A percentile compares a stretch with the other conserved stretches of the same genome.
Evolutionary conservation across 2,888 invertebrate species (phyloP).

Genomic region (Trissoscelio sp.): DNA sequence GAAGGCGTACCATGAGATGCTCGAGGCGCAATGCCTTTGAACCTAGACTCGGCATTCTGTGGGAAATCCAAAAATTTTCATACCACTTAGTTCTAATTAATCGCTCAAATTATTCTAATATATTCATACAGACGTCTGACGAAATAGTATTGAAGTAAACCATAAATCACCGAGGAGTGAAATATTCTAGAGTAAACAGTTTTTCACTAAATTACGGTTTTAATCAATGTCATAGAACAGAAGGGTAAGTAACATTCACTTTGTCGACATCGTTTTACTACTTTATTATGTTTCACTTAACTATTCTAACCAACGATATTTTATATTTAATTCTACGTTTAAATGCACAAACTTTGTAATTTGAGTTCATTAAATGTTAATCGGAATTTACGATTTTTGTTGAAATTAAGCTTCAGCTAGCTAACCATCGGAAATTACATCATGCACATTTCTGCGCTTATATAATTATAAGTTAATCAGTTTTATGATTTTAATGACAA

Average conservation of each 20-base stretch:
- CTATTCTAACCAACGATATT: slow-evolving; percentile 26
- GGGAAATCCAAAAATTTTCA: slow-evolving; percentile 36
- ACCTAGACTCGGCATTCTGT: slow-evolving; percentile 41
- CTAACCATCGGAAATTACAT: slow-evolving; percentile 28
- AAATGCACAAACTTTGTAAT: slow-evolving; percentile 37
- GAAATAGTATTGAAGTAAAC: slow-evolving; percentile 15
- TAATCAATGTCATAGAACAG: slow-evolving; percentile 45
- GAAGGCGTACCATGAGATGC: slow-evolving; percentile 36
- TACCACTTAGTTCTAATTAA: slow-evolving; percentile 46
- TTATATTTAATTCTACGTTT: slow-evolving; percentile 41
- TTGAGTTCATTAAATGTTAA: slow-evolving; percentile 37
- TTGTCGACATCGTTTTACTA: slow-evolving; percentile 35
- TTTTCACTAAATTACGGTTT: slow-evolving; percentile 46
- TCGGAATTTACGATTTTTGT: slow-evolving; percentile 49
- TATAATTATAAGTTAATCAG: background rate
- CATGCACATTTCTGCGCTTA: background rate
- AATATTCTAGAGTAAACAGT: slow-evolving; percentile 32
- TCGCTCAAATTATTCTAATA: slow-evolving; percentile 43
- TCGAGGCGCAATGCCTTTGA: slow-evolving; percentile 43
- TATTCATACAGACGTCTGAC: slow-evolving; percentile 26
- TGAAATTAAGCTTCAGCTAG: slow-evolving; percentile 28
- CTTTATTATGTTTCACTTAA: slow-evolving; percentile 39
- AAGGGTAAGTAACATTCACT: slow-evolving; percentile 25
- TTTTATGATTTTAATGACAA: background rate
- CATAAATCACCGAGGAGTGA: slow-evolving; percentile 20